These are phyloP conservation scores for Eudyptes chrysolophus DNA, from an alignment of 2,113 vertebrate species.

Conservation along the genomic window DNA sequence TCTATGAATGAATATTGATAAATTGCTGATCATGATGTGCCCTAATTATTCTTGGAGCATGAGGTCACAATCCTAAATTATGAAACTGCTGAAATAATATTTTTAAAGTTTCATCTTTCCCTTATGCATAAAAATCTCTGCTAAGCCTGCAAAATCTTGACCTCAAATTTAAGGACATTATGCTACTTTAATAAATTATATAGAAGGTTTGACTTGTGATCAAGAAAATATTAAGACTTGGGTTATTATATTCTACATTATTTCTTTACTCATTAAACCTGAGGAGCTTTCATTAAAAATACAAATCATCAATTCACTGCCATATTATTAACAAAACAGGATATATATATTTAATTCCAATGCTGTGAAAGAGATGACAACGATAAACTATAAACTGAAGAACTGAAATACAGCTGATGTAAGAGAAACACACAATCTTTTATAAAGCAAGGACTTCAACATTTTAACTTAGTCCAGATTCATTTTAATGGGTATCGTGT, in stretches of 20 bases:
- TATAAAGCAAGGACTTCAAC: neutral
- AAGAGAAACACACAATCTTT: neutral
- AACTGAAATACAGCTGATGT: neutral
- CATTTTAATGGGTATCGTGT: neutral
- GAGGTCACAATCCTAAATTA: conserved; percentile 65
- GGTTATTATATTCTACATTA: conserved; percentile 37
- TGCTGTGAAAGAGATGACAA: neutral
- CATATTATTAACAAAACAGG: conserved; percentile 35
- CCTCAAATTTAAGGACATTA: conserved; percentile 70
- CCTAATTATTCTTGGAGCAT: conserved; percentile 60
- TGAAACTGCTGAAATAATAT: conserved; percentile 72
- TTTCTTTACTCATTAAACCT: conserved; percentile 56
- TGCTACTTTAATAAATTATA: conserved; percentile 69
- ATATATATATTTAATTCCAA: neutral
- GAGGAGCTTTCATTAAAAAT: conserved; percentile 29
- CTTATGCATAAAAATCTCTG: conserved; percentile 66
- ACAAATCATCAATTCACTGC: conserved; percentile 31
- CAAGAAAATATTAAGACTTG: conserved; percentile 66
- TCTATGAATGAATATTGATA: conserved; percentile 53
- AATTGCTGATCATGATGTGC: conserved; percentile 25
- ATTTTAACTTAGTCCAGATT: neutral
- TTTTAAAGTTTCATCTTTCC: conserved; percentile 71
- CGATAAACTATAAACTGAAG: neutral
- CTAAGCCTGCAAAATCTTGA: conserved; percentile 68
- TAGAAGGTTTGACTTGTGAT: conserved; percentile 64